Conservation (phyloP, 2,113 vertebrate genomes). For the Colinus virginianus region DNA sequence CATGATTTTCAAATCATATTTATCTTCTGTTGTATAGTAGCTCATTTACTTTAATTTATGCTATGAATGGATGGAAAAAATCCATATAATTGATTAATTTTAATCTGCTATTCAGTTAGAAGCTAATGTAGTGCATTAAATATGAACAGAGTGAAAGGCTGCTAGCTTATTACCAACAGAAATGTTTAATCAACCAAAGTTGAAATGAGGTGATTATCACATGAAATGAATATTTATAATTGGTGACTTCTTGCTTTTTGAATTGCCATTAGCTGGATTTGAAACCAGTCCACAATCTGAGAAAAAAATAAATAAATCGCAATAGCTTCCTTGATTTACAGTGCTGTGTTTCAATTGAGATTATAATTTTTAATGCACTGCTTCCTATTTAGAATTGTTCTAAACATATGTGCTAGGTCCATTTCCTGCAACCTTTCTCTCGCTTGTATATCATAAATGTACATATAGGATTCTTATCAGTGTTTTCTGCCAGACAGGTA, state of each 20-base stretch:
- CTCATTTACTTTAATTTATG: background rate
- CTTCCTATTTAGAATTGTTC: background rate
- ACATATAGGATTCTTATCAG: background rate
- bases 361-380: background rate
- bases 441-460: background rate
- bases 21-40: background rate
- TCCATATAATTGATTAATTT: accelerated
- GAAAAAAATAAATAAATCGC: background rate
- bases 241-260: background rate
- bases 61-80: background rate
- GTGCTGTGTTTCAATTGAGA: background rate
- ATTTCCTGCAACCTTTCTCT: background rate
- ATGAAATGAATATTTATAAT: background rate
- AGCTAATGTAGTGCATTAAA: background rate
- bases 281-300: background rate
- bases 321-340: background rate
- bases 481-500: background rate
- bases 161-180: background rate
- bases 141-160: background rate
- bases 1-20: background rate
- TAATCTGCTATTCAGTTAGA: background rate
- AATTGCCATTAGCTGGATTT: background rate
- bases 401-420: background rate
- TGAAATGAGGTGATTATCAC: background rate
- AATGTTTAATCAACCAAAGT: background rate